Base-by-base conservation (phyloP, 2,113 vertebrate species). In the Sturnira hondurensis region DNA sequence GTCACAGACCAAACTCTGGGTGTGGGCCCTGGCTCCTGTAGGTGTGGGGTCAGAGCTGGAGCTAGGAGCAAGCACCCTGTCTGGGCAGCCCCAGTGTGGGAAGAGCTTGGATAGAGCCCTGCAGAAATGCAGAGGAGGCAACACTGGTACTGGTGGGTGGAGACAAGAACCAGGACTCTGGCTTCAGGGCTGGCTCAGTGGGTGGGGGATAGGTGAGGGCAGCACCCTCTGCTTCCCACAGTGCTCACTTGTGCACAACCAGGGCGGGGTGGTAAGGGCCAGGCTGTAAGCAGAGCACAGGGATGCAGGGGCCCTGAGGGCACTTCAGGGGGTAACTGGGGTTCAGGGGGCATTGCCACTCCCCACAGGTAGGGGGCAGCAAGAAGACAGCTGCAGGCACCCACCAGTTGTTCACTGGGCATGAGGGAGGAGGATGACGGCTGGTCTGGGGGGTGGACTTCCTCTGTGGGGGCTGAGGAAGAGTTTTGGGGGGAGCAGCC, bases 81-180 rank as follows among this genome's bases (percentile, higher is more conserved):
- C 3, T 0, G 28, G 50, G 36, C 28, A n/a, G 20, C 20, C 41
- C 26, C 1, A 5, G 43, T 16, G 9, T 20, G 38, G 67, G 28
- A 41, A 80, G n/a, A 41, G 67, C 12, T 3, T 0, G 4, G 52
- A 61, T 2, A 33, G 36, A 36, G 4, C 26, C 4, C 0, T 7
- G 20, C n/a, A n/a, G 31, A 65, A 14, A 56, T 0, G 16, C 17
- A 19, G 26, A 26, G 26, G 52, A 33, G 41, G 8, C 0, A 0
- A 41, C 28, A 11, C 26, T 15, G 71, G 36, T 12, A 26, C 12
- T 4, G 16, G 47, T 14, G 7, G 36, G 4, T 3, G 3, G 24
- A 63, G 71, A 65, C 28, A 38, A 20, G 20, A 74, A 3, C 41
- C 28, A 28, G 41, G 31, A 8, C 47, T 22, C 77, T 5, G 26